These are phyloP conservation scores for Phenganax marumi DNA, from an alignment of 92 coral and sea anemone genomes.

Conservation along the genomic window DNA sequence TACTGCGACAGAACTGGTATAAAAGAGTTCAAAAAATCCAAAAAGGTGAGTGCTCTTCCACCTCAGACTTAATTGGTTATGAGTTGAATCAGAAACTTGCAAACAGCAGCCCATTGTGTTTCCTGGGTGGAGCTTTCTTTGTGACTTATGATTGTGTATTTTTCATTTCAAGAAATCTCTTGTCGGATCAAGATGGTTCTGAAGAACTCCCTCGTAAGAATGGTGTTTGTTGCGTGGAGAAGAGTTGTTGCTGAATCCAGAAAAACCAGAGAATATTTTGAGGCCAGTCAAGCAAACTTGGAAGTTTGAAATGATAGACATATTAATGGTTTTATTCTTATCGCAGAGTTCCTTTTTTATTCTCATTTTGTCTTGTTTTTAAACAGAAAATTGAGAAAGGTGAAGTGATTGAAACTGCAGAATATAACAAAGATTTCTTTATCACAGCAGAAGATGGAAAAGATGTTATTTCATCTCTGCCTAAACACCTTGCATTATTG, in stretches of 20 bases:
- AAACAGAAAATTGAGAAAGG: slow-evolving; percentile 81
- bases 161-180: slow-evolving; percentile 63
- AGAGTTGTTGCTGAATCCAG: slow-evolving; percentile 86
- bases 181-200: slow-evolving; percentile 67
- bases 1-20: slow-evolving; percentile 66
- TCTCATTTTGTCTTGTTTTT: neutral
- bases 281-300: slow-evolving; percentile 54
- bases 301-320: too few species aligned
- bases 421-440: slow-evolving; percentile 57
- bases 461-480: slow-evolving; percentile 76
- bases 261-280: slow-evolving; percentile 92
- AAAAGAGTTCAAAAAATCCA: slow-evolving; percentile 70
- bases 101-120: neutral
- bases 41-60: slow-evolving; percentile 56
- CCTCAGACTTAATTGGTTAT: neutral
- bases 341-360: neutral
- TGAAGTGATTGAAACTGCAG: slow-evolving; percentile 68
- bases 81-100: too few species aligned
- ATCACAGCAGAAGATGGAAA: slow-evolving; percentile 64
- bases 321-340: too few species aligned
- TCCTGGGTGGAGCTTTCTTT: neutral
- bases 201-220: slow-evolving; percentile 68
- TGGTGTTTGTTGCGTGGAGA: slow-evolving; percentile 90
- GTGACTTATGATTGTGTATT: neutral
- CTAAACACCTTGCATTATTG: slow-evolving; percentile 73